Conservation (phyloP, 1,140 invertebrate species). For the Philopotamus ludificatus region DNA sequence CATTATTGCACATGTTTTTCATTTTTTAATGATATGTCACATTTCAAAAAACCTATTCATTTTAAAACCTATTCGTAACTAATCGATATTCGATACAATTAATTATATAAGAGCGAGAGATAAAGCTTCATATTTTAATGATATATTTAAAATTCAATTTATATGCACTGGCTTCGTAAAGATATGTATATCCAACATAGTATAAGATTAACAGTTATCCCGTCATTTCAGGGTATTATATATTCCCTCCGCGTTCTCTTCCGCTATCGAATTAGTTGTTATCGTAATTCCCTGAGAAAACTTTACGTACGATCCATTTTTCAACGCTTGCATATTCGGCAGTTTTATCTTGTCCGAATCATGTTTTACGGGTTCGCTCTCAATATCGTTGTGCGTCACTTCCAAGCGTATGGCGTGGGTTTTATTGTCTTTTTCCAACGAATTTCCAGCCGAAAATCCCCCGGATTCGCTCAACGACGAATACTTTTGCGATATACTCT, state of each 20-base stretch:
- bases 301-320: conserved; percentile 37
- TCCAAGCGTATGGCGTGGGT: conserved; percentile 39
- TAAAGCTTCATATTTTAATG: too few relatives aligned
- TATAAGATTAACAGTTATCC: not conserved
- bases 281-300: conserved; percentile 30
- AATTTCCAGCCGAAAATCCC: conserved; percentile 37
- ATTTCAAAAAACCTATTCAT: too few relatives aligned
- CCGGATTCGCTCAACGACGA: conserved; percentile 34
- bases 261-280: not conserved
- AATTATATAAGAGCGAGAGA: too few relatives aligned
- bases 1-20: too few relatives aligned
- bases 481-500: conserved; percentile 36
- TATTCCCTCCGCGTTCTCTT: conserved; percentile 26
- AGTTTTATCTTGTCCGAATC: conserved; percentile 15
- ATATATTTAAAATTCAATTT: too few relatives aligned
- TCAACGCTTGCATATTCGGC: conserved; percentile 27
- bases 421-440: conserved; percentile 33
- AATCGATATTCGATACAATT: too few relatives aligned
- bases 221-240: conserved; percentile 39
- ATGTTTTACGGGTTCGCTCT: not conserved
- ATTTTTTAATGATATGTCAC: too few relatives aligned
- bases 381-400: conserved; percentile 30
- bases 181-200: not conserved
- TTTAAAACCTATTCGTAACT: too few relatives aligned
- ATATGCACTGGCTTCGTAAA: conserved; percentile 2